Evolutionary conservation across 2,888 invertebrate species (phyloP), one percentile per base, ranked within the genome.

Genomic region (Thelaira solivaga): DNA sequence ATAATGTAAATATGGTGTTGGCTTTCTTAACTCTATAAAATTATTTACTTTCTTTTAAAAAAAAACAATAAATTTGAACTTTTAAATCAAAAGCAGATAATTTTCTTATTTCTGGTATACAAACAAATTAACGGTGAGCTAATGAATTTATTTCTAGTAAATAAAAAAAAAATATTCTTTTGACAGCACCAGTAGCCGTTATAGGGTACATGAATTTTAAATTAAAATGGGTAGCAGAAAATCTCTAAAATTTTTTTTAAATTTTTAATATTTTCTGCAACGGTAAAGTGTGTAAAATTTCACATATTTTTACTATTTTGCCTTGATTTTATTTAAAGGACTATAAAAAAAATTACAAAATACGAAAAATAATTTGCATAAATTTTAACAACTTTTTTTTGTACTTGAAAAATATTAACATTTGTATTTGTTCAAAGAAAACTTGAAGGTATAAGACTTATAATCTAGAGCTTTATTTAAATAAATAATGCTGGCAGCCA

Each of bases 171-270:
- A 65, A 59, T 45, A 36, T 74, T 43, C 45, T 67, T 62, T 75
- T 75, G 75, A 55, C 64, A 65, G 57, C 57, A 24, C 7, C 45
- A 45, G 24, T 10, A 55, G 22, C 26, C 49, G n/a, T 4, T 20
- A 18, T 1, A 43, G 5, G 13, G 51, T 47, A 64, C 45, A 76
- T 76, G 71, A 76, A 76, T 76, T 76, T 69, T 76, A 76, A 71
- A 76, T 76, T 59, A 71, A 36, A 59, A 64, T 71, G 71, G 76
- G 76, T 76, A 69, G 71, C 71, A 61, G 31, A 71, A 59, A 55
- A 47, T 61, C 57, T 39, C 47, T 71, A 59, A n/a, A n/a, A n/a
- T n/a, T 36, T 36, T 24, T 26, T 51, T 57, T 34, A 34, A 43
- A 39, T 20, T 47, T 5, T n/a, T 51, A 36, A 36, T n/a, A 45